Evolutionary conservation across 2,888 invertebrate species (phyloP), one percentile per base, ranked within the genome.

Genomic region (Leucoma salicis): DNA sequence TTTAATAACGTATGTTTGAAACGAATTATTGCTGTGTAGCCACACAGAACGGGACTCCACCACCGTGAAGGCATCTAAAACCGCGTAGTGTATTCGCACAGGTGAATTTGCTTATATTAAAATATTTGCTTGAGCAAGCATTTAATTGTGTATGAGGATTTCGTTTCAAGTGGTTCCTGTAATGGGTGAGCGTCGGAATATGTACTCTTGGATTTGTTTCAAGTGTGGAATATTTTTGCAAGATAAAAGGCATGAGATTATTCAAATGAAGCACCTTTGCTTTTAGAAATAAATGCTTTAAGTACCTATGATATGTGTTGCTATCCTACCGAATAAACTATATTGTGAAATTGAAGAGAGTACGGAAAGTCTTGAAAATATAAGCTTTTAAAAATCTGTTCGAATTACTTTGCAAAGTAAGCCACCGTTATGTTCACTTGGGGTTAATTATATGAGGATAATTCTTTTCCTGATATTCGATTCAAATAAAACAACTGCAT

Each of bases 51-150:
- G 56, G 53, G 44, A 57, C 43, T 42, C 27, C 31, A 12, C 47
- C 46, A 31, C 32, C 25, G 42, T 35, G 18, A 49, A 31, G 50
- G 35, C 35, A 42, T 37, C 34, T 40, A 55, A 48, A 47, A 57
- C 49, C 58, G 21, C 47, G 34, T 39, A 45, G 45, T 61, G 49
- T 51, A 39, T 39, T 35, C 45, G 27, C 49, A 45, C 55, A 58
- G 63, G 62, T 60, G 46, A 41, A 50, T 45, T 49, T 62, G 49
- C 47, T 51, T 53, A 28, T 48, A 60, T 62, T 56, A 51, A 62
- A 55, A 49, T 53, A 44, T 49, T 38, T 53, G 56, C 56, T 53
- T 14, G 39, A 42, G 42, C 35, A 35, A 31, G 28, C 42, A 39
- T 46, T 47, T 53, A 50, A 47, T 50, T 50, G 46, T 44, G 35